Evolutionary conservation across 1,140 invertebrate species (phyloP).

Genomic region (Anoplolepis gracilipes): DNA sequence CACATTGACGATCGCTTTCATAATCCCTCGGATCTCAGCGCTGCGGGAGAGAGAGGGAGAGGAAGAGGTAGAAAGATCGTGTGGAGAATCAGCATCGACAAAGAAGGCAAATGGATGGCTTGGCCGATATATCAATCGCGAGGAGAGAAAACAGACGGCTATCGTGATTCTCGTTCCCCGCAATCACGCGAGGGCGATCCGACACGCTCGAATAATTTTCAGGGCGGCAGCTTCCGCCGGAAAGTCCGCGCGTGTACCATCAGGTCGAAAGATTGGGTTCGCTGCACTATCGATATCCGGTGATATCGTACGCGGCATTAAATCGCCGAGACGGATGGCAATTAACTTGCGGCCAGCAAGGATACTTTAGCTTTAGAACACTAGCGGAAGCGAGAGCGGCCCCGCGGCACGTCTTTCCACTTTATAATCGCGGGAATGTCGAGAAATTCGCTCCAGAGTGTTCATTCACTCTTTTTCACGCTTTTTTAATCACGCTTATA

Average conservation of each 20-base stretch:
- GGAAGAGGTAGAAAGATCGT: not conserved
- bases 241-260: slow-evolving; percentile 55
- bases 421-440: slow-evolving; percentile 49
- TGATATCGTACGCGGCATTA: slow-evolving; percentile 20
- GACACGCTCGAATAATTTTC: slow-evolving; percentile 79
- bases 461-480: slow-evolving; percentile 52
- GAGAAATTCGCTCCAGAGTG: slow-evolving; percentile 37
- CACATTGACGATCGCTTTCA: not conserved
- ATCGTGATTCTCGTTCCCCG: slow-evolving; percentile 51
- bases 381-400: slow-evolving; percentile 45
- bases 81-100: slow-evolving; percentile 8
- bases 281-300: slow-evolving; percentile 63
- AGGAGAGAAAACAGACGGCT: slow-evolving; percentile 49
- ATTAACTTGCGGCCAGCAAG: slow-evolving; percentile 57
- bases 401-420: slow-evolving; percentile 16
- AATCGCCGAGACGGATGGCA: slow-evolving; percentile 64
- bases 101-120: slow-evolving; percentile 6
- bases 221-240: slow-evolving; percentile 79
- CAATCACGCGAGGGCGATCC: slow-evolving; percentile 66
- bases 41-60: not conserved
- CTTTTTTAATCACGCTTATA: slow-evolving; percentile 48
- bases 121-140: slow-evolving; percentile 61
- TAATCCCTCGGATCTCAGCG: not conserved
- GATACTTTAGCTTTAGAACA: slow-evolving; percentile 5
- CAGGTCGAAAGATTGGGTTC: slow-evolving; percentile 66